Evolutionary conservation across 2,797 vertebrate species (phyloP), one percentile per base, ranked within the genome.

Genomic region (Typhlichthys subterraneus): DNA sequence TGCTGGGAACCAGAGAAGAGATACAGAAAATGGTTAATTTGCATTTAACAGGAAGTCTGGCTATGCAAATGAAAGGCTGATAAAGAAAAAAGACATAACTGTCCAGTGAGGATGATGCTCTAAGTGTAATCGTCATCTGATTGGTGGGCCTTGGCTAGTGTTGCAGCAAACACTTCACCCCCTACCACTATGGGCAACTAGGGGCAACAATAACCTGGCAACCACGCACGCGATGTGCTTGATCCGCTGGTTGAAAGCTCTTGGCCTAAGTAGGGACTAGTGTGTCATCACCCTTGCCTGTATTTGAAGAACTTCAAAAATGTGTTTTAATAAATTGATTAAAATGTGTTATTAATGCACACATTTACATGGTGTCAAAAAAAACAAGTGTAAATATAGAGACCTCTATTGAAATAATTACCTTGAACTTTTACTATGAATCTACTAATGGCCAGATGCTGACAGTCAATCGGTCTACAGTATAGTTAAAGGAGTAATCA

Each of bases 191-290:
- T 91, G n/a, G n/a, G n/a, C n/a, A 89, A 84, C 91, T 82, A 83
- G 33, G 82, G 86, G 91, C 90, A 93, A 94, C 91, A 88, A 93
- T 88, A 90, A 91, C 92, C 91, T 87, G 88, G 92, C 92, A 94
- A 94, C 92, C 82, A 67, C 81, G 70, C 75, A 74, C 80, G 87
- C 31, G 52, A 79, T 70, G 66, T 23, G 77, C 80, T 83, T 84
- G 82, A 87, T 84, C 78, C 5, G 3, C 70, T 67, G 69, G 77
- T 78, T 86, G 75, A 81, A 78, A 81, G 83, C 80, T 76, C 66
- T 73, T 33, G 56, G 74, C 69, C 69, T 23, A 59, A 56, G 66
- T 63, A 65, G 73, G 70, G 51, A 53, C 73, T 72, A 77, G 77
- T 84, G 80, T 87, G 63, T 84, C 23, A 46, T 65, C 58, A 62